Evolutionary conservation across 35 echinoderm and acorn worm genomes (phyloP), one percentile per base, ranked within the genome.

Genomic region (Apostichopus californicus): DNA sequence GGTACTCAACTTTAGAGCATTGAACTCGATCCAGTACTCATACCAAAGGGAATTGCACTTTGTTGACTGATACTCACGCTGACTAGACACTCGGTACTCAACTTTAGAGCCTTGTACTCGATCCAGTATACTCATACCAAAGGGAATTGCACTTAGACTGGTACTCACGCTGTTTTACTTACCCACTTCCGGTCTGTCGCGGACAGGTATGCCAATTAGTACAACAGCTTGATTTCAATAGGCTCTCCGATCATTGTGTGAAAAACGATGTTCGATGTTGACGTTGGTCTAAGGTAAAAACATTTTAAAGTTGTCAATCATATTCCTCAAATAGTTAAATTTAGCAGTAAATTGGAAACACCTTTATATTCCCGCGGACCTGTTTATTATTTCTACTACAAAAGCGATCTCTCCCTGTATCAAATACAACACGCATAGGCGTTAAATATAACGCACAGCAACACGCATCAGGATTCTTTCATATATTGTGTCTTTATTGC

Each of bases 331-430:
- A 75, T 22, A 75, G 71, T 75, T 75, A 75, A 75, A 75, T 20
- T n/a, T 75, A 75, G 20, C 71, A 18, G 20, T 14, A 18, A 75
- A 75, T 75, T 75, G 78, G 9, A 79, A 81, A 81, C 78, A 81
- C 78, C 78, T 46, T 46, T 81, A 81, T 81, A 81, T 81, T 81
- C 78, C 78, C 78, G 78, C 22, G 78, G 78, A 81, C 78, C 78
- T 81, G 78, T 81, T 81, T 81, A 81, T 81, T 81, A 81, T 81
- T 81, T 81, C 28, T 81, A 81, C 78, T 46, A 9, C 22, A 61
- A 17, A 17, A 9, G 78, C 25, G 22, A 81, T 81, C 25, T 81
- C 18, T 81, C 78, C 9, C 25, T 81, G 78, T 81, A 81, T 17
- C 78, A 81, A 81, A 81, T 81, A 81, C 78, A 46, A 81, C 78